Evolutionary conservation across 2,113 vertebrate genomes (phyloP), one percentile per base, ranked within the genome.

Genomic region (Istiophorus platypterus): DNA sequence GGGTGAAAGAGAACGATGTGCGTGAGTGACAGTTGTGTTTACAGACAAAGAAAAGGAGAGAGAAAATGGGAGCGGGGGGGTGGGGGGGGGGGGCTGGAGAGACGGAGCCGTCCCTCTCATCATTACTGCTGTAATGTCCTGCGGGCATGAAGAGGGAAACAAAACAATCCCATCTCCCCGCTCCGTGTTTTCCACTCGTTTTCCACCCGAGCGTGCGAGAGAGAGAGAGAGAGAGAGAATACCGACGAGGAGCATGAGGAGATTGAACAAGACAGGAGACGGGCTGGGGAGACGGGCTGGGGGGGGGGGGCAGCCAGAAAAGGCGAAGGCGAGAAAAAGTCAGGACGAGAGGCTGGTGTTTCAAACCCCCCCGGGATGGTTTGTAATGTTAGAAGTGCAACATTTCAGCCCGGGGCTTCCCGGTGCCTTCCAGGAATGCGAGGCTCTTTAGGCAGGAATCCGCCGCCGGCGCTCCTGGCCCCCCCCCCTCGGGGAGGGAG

Each of bases 341-440:
- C 56, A 67, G 84, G 68, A 88, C 52, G 87, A 89, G 80, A 80
- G 71, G 71, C 81, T 81, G 83, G 77, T 67, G 72, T 85, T 87
- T 84, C 54, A 76, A 90, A 74, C 61, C 74, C 83, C 75, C 89
- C n/a, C n/a, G n/a, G 69, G 85, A 85, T 86, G 91, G 79, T 79
- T 89, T 89, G 90, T 85, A 84, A 88, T 22, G 82, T 90, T 90
- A 92, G 86, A 86, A 80, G 88, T 80, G 89, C 58, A 85, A 91
- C 88, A 84, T 63, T 72, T 80, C 81, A 83, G 86, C 89, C 89
- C 1, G 72, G 58, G 85, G 88, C 86, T 69, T 89, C 83, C 61
- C 85, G 83, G 24, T 84, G 76, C 86, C 85, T 85, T 82, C 83
- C 85, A 88, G 91, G 91, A 94, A 91, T 84, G 82, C 78, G 86